Evolutionary conservation across 2,113 vertebrate genomes (phyloP).

Genomic region (Trachemys scripta): DNA sequence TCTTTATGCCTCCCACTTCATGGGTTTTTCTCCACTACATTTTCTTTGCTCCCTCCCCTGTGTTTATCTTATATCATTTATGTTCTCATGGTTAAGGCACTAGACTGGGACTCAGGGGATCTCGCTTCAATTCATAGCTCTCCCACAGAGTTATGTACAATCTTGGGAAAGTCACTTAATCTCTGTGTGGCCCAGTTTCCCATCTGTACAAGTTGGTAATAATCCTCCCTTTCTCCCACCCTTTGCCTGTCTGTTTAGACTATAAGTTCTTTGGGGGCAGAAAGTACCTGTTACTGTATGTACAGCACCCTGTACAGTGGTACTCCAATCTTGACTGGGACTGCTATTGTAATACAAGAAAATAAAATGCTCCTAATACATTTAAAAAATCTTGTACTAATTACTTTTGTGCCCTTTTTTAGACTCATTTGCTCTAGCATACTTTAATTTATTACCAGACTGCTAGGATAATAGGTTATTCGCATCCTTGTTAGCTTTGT

Average conservation of each 20-base stretch:
- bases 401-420: background rate
- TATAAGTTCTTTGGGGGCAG: slow-evolving; percentile 7
- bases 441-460: background rate
- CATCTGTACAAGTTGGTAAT: background rate
- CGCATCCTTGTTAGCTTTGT: slow-evolving; percentile 3
- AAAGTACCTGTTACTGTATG: background rate
- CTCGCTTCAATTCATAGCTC: background rate
- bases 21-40: background rate
- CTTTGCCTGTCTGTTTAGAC: background rate
- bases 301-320: background rate
- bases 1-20: background rate
- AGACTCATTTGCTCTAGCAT: background rate
- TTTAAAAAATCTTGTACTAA: background rate
- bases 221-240: background rate
- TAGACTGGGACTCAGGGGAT: background rate
- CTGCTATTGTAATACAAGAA: background rate
- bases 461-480: slow-evolving; percentile 22
- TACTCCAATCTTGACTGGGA: background rate
- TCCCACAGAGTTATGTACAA: background rate
- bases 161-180: background rate
- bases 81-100: background rate
- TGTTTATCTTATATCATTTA: background rate
- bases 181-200: background rate
- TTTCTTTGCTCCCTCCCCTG: background rate
- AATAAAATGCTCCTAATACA: background rate